Conservation (phyloP, 2,888 invertebrate genomes). For the Folsomia manolachei region DNA sequence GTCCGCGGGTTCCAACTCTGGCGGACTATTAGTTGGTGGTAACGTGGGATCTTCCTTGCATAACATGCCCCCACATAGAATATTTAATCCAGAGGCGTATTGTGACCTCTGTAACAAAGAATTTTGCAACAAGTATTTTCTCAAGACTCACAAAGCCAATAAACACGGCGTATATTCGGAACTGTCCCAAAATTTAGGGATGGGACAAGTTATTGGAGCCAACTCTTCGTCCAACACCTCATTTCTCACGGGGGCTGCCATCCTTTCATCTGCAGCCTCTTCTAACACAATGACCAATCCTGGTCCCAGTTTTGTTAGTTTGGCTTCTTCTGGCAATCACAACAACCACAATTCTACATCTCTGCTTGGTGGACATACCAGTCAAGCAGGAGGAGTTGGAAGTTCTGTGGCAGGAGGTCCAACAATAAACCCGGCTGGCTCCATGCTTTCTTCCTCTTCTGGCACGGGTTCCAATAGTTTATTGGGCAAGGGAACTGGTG, state of each 20-base stretch:
- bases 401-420: background rate
- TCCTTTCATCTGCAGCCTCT: background rate
- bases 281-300: background rate
- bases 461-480: background rate
- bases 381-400: conserved; percentile 9
- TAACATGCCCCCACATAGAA: conserved; percentile 57
- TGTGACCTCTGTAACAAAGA: conserved; percentile 97
- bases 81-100: conserved; percentile 95
- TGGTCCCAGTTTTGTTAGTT: background rate
- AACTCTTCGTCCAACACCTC: conserved; percentile 7
- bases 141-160: conserved; percentile 96
- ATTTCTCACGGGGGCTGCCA: conserved; percentile 1
- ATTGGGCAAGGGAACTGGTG: background rate
- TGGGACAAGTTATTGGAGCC: conserved; percentile 2
- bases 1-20: conserved; percentile 41
- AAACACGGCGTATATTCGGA: conserved; percentile 89
- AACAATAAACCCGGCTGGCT: background rate
- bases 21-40: conserved; percentile 10
- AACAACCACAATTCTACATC: conserved; percentile 31
- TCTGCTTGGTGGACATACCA: conserved; percentile 16
- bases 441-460: conserved; percentile 3
- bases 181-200: conserved; percentile 45
- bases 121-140: conserved; percentile 97
- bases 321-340: conserved; percentile 30
- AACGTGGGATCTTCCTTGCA: conserved; percentile 23